Evolutionary conservation across 2,888 invertebrate genomes (phyloP).

Genomic region (Frankliniella fusca): DNA sequence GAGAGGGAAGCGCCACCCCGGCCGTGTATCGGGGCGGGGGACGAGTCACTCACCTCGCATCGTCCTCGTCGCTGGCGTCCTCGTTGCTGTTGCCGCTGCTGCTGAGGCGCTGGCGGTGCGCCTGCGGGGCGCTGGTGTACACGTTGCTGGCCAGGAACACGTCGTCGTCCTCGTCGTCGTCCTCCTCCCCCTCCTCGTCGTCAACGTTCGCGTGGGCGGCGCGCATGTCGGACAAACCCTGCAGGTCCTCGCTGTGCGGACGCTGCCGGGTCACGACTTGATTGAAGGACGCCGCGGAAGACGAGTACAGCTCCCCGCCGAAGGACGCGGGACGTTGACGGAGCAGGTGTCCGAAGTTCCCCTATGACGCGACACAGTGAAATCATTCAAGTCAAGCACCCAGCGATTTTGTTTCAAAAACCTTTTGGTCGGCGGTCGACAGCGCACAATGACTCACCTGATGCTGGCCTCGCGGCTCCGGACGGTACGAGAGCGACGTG

Average conservation of each 20-base stretch:
- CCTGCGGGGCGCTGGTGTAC: background rate
- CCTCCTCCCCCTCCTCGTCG: background rate
- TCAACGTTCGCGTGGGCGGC: background rate
- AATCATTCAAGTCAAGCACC: too few relatives aligned
- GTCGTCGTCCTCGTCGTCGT: constrained; percentile 9
- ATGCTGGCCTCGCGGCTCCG: background rate
- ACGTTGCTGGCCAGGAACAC: background rate
- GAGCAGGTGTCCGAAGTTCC: constrained; percentile 14
- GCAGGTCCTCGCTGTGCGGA: constrained; percentile 7
- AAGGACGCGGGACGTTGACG: background rate
- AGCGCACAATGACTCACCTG: background rate
- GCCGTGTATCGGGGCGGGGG: too few relatives aligned
- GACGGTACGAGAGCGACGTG: background rate
- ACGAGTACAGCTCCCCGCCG: background rate
- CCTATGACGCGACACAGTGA: background rate
- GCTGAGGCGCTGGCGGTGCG: background rate
- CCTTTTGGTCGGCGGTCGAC: too few relatives aligned
- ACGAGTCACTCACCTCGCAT: background rate
- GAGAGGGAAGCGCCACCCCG: too few relatives aligned
- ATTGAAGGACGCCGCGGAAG: background rate
- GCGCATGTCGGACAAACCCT: background rate
- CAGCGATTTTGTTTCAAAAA: too few relatives aligned
- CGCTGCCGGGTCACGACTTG: background rate
- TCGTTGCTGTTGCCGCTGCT: constrained; percentile 16
- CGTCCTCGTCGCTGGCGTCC: constrained; percentile 9